Base-by-base conservation (phyloP, 2,888 invertebrate species). In the Pantelozetes paolii region DNA sequence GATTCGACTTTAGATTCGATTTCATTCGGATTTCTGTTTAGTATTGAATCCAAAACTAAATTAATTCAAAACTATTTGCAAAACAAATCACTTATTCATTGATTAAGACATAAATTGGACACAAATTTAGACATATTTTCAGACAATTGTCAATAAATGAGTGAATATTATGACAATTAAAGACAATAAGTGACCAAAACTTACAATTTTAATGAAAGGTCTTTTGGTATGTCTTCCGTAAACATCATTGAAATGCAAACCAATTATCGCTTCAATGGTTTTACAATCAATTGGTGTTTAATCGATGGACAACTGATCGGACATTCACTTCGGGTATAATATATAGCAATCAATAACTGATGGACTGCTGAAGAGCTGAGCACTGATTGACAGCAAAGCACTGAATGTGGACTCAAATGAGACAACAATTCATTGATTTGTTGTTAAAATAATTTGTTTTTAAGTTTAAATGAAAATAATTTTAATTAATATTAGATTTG, bases 221-320 rank as follows among this genome's bases (percentile, higher is more conserved):
- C 64, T 36, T 64, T 64, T 36, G 64, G 64, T n/a, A 36, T 6
- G 20, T 36, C 64, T 64, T 64, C 64, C n/a, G 28, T 30, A 59
- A 59, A 59, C 59, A 59, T 59, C 28, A 59, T 30, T 26, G 9
- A 26, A 8, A 20, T n/a, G n/a, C 5, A 20, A 50, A 8, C 20
- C 5, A 50, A 50, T 20, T 50, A 50, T 50, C 54, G 54, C 2
- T 54, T 3, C 9, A 54, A 20, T 54, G 20, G 13, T 26, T 3
- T 54, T 3, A 54, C 45, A 45, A 45, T 45, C 45, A 45, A 45
- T 45, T 2, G 15, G 15, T 45, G 54, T 20, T 13, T n/a, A n/a
- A n/a, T n/a, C n/a, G n/a, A n/a, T n/a, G n/a, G n/a, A 8, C 15
- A 45, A 45, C 15, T 45, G 36, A 45, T 15, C 2, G 45, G 11